Conservation (phyloP, 2,888 invertebrate genomes). For the Drosophila conformis region DNA sequence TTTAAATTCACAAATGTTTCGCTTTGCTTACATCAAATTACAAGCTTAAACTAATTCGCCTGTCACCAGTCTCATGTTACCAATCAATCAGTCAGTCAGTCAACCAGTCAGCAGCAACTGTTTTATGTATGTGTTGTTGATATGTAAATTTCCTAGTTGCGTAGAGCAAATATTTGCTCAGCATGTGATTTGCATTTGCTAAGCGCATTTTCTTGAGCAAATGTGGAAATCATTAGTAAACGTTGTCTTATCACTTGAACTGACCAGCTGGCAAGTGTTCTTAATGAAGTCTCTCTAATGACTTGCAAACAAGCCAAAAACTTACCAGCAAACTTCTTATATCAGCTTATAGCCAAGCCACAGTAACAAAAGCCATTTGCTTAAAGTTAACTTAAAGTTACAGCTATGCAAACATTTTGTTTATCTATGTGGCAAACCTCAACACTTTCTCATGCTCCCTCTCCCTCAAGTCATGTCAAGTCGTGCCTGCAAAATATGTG, state of each 20-base stretch:
- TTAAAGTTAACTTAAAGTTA: conserved; percentile 25
- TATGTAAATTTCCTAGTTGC: neutral
- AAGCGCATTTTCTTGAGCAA: conserved; percentile 13
- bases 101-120: neutral
- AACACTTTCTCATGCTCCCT: conserved; percentile 1
- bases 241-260: conserved; percentile 20
- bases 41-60: neutral
- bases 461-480: neutral
- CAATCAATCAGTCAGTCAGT: neutral
- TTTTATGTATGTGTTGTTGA: neutral
- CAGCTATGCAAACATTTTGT: conserved; percentile 42
- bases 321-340: conserved; percentile 37
- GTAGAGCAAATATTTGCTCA: neutral
- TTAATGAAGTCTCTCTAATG: conserved; percentile 59
- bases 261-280: conserved; percentile 30
- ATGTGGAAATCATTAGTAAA: conserved; percentile 33
- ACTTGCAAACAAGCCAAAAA: conserved; percentile 56
- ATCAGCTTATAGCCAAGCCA: conserved; percentile 8
- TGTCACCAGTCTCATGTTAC: neutral
- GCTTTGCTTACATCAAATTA: neutral
- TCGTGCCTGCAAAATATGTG: conserved; percentile 10
- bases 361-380: conserved; percentile 15
- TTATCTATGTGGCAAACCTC: conserved; percentile 49
- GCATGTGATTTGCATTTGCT: neutral
- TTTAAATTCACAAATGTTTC: neutral